These are phyloP conservation scores for Bradysia coprophila DNA, from an alignment of 1,140 invertebrate genomes.

Conservation along the genomic window DNA sequence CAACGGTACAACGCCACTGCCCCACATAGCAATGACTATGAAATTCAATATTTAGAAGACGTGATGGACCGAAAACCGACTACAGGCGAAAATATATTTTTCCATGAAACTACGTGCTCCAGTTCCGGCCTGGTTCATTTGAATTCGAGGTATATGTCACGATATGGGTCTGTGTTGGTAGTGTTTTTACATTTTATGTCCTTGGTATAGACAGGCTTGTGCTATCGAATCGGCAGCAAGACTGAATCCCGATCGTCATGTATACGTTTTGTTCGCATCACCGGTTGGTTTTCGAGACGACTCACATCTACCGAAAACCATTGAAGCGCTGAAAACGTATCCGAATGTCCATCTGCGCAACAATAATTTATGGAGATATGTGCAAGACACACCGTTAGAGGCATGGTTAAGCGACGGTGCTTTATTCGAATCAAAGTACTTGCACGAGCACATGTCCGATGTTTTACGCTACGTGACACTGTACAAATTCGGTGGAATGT, in stretches of 20 bases:
- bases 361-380: conserved; percentile 34
- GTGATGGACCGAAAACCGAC: conserved; percentile 11
- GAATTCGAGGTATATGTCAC: conserved; percentile 5
- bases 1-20: too few species aligned
- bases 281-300: conserved; percentile 19
- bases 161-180: conserved; percentile 10
- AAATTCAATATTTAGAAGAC: too few species aligned
- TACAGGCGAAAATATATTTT: conserved; percentile 31
- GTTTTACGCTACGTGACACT: background rate
- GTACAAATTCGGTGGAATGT: conserved; percentile 2
- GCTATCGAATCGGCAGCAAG: conserved; percentile 44
- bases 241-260: conserved; percentile 32
- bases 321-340: conserved; percentile 23
- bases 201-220: conserved; percentile 40
- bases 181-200: conserved; percentile 22
- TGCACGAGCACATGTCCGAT: conserved; percentile 9
- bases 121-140: background rate
- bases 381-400: conserved; percentile 36
- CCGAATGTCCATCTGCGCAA: conserved; percentile 35
- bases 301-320: conserved; percentile 10
- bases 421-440: conserved; percentile 31
- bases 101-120: conserved; percentile 35
- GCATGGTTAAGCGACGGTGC: conserved; percentile 31
- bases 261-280: conserved; percentile 34
- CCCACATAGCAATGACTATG: too few species aligned